These are phyloP conservation scores for Sardina pilchardus DNA, from an alignment of 2,113 vertebrate genomes.

Conservation along the genomic window DNA sequence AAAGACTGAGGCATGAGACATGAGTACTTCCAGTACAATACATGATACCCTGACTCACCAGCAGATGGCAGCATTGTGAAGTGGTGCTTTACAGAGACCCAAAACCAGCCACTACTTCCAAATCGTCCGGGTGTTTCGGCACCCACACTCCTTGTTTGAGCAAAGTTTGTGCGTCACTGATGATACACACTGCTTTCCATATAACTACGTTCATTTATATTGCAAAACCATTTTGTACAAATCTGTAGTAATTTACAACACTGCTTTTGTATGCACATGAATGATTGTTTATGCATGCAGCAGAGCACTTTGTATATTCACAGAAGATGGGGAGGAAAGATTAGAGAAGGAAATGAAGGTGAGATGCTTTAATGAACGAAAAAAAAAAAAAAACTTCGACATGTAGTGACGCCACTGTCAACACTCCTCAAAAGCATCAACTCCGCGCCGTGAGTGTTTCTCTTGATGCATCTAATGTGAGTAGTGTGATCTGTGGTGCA, in stretches of 20 bases:
- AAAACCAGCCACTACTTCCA: background rate
- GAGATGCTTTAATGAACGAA: background rate
- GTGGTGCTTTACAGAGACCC: background rate
- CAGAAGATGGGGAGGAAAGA: background rate
- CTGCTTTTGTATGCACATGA: background rate
- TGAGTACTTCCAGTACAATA: background rate
- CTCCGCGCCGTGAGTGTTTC: background rate
- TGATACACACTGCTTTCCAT: background rate
- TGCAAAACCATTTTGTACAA: background rate
- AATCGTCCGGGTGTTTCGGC: background rate
- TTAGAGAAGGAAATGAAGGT: background rate
- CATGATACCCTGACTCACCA: constrained; percentile 17
- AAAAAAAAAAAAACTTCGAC: background rate
- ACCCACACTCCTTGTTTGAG: background rate
- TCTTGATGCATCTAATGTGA: background rate
- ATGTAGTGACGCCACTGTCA: background rate
- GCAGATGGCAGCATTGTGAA: constrained; percentile 44
- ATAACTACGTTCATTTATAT: background rate
- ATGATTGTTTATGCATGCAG: background rate
- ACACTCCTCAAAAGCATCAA: background rate
- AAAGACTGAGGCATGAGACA: background rate
- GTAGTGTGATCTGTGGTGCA: background rate
- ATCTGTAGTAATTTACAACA: background rate
- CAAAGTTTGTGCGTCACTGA: background rate
- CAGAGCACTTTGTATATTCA: background rate